Percentiles rank a stretch among this genome's conserved stretches.
These are phyloP conservation scores for Noctua janthe DNA, from an alignment of 2,888 invertebrate species.

Conservation along the genomic window DNA sequence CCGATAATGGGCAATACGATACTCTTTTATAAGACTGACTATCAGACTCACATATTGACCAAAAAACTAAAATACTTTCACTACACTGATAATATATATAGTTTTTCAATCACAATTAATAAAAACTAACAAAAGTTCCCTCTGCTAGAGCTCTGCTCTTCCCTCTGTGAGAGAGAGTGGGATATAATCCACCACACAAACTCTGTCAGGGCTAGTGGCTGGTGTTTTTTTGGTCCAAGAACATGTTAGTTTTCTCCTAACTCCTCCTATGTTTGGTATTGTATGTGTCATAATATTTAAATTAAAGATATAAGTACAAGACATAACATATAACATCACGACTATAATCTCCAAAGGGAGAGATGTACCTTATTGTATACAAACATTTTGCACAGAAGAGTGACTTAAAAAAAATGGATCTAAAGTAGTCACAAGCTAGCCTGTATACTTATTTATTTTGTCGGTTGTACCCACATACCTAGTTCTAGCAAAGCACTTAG, in stretches of 20 bases:
- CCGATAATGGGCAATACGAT: background rate
- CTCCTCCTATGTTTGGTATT: background rate
- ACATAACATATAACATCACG: background rate
- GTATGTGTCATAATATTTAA: background rate
- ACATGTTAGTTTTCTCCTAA: background rate
- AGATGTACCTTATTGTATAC: background rate
- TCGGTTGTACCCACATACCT: conserved; percentile 21
- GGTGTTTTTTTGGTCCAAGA: background rate
- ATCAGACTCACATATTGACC: background rate
- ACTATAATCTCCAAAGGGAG: background rate
- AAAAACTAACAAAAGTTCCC: too few species aligned
- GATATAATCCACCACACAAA: background rate
- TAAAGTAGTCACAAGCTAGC: background rate
- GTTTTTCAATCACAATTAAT: background rate
- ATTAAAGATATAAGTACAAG: background rate
- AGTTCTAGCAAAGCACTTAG: conserved; percentile 62
- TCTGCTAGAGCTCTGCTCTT: background rate
- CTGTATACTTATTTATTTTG: background rate
- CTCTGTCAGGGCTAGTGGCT: background rate
- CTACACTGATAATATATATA: background rate
- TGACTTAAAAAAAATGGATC: background rate
- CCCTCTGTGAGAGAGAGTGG: background rate
- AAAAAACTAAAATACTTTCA: background rate
- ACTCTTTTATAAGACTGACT: too few species aligned
- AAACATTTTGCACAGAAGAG: background rate